Conservation (phyloP, 2,888 invertebrate species). For the Mesorhabditis spiculigera region DNA sequence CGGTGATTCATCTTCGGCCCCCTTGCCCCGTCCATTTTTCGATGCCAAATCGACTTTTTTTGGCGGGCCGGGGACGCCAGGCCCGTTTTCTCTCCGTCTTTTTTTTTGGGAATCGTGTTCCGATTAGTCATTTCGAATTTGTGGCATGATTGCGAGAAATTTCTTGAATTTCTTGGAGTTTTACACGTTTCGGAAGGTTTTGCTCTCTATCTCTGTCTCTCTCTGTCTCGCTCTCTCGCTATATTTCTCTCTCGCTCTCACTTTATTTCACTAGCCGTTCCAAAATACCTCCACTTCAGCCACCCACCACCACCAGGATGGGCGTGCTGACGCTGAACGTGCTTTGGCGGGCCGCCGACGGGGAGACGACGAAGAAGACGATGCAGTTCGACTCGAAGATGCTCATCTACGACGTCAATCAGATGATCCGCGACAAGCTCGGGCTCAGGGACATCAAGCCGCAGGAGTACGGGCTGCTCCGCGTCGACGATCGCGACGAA, state of each 20-base stretch:
- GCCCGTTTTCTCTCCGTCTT: not conserved
- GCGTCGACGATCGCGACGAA: conserved; percentile 85
- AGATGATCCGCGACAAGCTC: conserved; percentile 89
- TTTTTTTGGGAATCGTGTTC: not conserved
- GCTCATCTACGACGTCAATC: conserved; percentile 90
- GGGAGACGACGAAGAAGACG: conserved; percentile 72
- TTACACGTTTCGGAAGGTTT: not conserved
- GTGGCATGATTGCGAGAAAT: conserved; percentile 8
- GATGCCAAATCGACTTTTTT: too few species aligned
- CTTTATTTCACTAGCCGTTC: not conserved
- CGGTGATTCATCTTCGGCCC: too few species aligned
- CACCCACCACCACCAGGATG: conserved; percentile 28
- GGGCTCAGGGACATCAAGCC: conserved; percentile 60
- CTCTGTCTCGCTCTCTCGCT: conserved; percentile 9
- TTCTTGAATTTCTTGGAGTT: not conserved
- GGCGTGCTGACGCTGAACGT: conserved; percentile 64
- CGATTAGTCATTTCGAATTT: not conserved
- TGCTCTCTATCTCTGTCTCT: conserved; percentile 9
- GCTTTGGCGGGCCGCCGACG: conserved; percentile 58
- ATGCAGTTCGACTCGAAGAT: conserved; percentile 95
- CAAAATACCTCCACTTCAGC: not conserved
- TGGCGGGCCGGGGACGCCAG: too few species aligned
- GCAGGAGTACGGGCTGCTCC: conserved; percentile 85
- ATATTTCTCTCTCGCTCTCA: not conserved
- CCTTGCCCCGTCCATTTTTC: too few species aligned